These are phyloP conservation scores for Steinernema khuongi DNA, from an alignment of 1,140 invertebrate species.

Conservation along the genomic window DNA sequence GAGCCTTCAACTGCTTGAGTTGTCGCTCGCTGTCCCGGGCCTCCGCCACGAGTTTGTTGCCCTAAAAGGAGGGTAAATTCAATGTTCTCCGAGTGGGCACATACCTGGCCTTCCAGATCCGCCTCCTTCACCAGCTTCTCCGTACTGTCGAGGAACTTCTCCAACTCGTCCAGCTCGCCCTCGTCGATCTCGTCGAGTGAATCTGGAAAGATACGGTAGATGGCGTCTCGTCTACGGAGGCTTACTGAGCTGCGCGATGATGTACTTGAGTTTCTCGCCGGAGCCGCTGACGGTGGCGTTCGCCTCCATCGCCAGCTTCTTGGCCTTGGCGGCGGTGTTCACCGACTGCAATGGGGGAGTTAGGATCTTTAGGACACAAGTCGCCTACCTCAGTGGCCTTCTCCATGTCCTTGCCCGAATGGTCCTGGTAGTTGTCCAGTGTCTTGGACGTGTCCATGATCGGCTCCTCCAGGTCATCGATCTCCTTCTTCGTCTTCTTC, in stretches of 20 bases:
- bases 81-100: background rate
- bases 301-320: conserved; percentile 35
- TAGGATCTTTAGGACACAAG: too few relatives aligned
- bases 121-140: conserved; percentile 44
- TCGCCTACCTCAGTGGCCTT: conserved; percentile 18
- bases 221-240: too few relatives aligned
- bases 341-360: conserved; percentile 34
- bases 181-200: conserved; percentile 57
- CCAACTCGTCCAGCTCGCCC: conserved; percentile 49
- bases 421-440: conserved; percentile 31
- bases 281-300: conserved; percentile 24
- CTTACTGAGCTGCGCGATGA: conserved; percentile 35
- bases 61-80: background rate
- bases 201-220: conserved; percentile 42
- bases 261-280: conserved; percentile 31
- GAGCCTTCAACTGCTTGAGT: background rate
- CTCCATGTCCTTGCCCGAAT: conserved; percentile 17
- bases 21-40: background rate
- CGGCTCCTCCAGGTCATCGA: background rate
- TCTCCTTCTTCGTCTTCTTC: conserved; percentile 24
- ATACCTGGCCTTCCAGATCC: conserved; percentile 41
- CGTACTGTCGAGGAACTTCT: conserved; percentile 44
- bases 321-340: conserved; percentile 32
- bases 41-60: conserved; percentile 25
- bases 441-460: conserved; percentile 10